Percentiles rank a stretch among this genome's conserved stretches.
phyloP scores from a whole-genome alignment of 2,888 invertebrate species.

The Brenthis ino region DNA sequence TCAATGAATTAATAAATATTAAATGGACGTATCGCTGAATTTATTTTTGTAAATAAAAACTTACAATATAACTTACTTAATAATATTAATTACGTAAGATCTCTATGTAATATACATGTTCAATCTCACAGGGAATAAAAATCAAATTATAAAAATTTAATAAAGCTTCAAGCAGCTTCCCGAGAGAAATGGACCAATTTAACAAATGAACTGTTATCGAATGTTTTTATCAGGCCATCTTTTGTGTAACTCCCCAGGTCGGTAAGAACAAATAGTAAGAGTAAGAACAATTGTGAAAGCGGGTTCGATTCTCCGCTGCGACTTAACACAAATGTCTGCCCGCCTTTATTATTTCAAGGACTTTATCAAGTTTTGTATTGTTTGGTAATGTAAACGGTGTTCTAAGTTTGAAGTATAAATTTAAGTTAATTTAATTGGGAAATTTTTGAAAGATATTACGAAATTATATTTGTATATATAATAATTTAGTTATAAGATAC shows the following conservation, averaged over 20 bases:
- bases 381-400: constrained; percentile 58
- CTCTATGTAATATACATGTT: background rate
- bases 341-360: constrained; percentile 72
- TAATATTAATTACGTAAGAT: too few relatives aligned
- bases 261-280: constrained; percentile 41
- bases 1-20: too few relatives aligned
- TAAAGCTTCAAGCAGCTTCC: constrained; percentile 27
- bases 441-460: constrained; percentile 3
- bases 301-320: constrained; percentile 54
- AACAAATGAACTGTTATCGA: constrained; percentile 46
- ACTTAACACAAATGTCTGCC: constrained; percentile 62
- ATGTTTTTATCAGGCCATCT: constrained; percentile 68
- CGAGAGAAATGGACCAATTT: constrained; percentile 43
- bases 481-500: background rate
- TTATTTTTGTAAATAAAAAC: too few relatives aligned
- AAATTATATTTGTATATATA: background rate
- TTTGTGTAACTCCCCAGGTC: constrained; percentile 52
- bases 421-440: background rate
- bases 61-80: too few relatives aligned
- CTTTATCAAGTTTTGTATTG: constrained; percentile 68
- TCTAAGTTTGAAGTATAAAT: constrained; percentile 17
- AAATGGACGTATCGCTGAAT: too few relatives aligned
- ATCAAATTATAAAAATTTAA: constrained; percentile 21
- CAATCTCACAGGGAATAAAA: constrained; percentile 2
- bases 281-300: constrained; percentile 67